Evolutionary conservation across 2,797 vertebrate genomes (phyloP).

Genomic region (Coracias cyanogaster): DNA sequence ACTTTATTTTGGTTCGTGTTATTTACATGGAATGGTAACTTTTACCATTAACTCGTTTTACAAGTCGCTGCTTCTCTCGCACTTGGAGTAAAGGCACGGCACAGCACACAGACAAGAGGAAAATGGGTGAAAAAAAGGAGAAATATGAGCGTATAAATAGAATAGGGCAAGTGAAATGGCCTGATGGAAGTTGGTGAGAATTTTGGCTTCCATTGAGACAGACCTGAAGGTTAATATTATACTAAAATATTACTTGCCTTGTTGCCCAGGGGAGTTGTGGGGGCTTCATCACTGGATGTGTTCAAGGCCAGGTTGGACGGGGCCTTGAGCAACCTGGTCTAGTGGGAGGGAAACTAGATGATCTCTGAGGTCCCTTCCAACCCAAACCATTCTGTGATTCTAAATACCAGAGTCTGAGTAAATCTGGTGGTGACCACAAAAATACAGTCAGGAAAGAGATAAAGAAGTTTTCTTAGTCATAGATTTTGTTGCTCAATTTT

Average conservation of each 20-base stretch:
- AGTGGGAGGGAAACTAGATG: background rate
- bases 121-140: constrained; percentile 1
- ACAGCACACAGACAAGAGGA: constrained; percentile 12
- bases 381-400: background rate
- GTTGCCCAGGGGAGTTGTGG: background rate
- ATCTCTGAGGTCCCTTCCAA: background rate
- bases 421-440: background rate
- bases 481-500: background rate
- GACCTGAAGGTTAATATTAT: background rate
- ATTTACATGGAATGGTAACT: constrained; percentile 20
- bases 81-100: constrained; percentile 10
- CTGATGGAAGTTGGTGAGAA: background rate
- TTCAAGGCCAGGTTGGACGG: background rate
- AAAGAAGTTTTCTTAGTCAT: background rate
- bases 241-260: background rate
- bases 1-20: constrained; percentile 26
- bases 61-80: constrained; percentile 23
- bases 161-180: background rate
- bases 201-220: background rate
- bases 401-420: background rate
- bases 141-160: background rate
- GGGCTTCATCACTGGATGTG: background rate
- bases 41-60: constrained; percentile 34
- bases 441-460: background rate
- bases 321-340: background rate